These are phyloP conservation scores for Crotalus horridus DNA, from an alignment of 2,113 vertebrate genomes.

Conservation along the genomic window DNA sequence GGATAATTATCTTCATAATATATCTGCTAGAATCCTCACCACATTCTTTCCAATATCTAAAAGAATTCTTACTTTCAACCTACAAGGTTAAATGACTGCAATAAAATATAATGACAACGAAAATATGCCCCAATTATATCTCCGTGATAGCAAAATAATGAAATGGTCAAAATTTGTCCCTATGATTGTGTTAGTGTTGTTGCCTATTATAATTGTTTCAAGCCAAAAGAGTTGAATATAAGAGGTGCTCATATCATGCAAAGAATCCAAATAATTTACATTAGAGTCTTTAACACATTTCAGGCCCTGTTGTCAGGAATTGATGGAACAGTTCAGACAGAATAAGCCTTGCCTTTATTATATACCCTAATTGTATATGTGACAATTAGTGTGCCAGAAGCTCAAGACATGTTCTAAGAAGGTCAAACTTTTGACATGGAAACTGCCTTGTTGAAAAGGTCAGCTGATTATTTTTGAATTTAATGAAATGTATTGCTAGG, in stretches of 20 bases:
- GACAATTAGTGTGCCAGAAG: conserved; percentile 30
- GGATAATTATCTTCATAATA: conserved; percentile 46
- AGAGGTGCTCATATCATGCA: conserved; percentile 58
- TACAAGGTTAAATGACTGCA: conserved; percentile 55
- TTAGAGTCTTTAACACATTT: conserved; percentile 62
- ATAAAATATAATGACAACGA: conserved; percentile 52
- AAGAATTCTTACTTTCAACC: conserved; percentile 48
- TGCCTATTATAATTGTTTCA: conserved; percentile 74
- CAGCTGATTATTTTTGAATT: conserved; percentile 53
- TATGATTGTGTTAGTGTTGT: conserved; percentile 61
- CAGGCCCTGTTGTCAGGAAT: conserved; percentile 56
- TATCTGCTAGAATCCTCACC: conserved; percentile 34
- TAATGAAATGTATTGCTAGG: conserved; percentile 51
- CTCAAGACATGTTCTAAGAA: conserved; percentile 56
- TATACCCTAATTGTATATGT: conserved; percentile 57
- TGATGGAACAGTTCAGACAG: conserved; percentile 59
- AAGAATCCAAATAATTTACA: conserved; percentile 68
- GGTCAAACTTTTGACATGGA: conserved; percentile 52
- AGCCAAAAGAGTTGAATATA: conserved; percentile 68
- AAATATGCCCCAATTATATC: conserved; percentile 65
- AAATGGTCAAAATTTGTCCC: conserved; percentile 58
- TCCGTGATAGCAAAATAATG: conserved; percentile 51
- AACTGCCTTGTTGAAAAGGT: conserved; percentile 59
- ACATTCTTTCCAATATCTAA: conserved; percentile 36
- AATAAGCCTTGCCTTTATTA: conserved; percentile 50